Conservation (phyloP, 2,113 vertebrate species). For the Mustela nigripes region DNA sequence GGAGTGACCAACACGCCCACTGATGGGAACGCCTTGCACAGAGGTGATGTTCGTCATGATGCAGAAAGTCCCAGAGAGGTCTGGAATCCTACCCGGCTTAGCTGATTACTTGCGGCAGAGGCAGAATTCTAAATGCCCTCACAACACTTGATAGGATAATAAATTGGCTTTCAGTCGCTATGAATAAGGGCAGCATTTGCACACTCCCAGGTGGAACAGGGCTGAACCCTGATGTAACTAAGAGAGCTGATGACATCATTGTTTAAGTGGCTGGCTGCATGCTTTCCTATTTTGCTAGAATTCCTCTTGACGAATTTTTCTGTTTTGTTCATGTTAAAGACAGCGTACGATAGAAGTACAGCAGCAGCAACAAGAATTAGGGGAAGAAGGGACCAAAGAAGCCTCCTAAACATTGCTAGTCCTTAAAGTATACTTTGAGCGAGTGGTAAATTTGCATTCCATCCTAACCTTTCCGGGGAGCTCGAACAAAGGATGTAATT, state of each 20-base stretch:
- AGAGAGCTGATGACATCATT: rapidly evolving
- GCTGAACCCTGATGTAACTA: too few relatives aligned
- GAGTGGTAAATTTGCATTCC: rapidly evolving
- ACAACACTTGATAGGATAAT: rapidly evolving
- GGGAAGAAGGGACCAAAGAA: background rate
- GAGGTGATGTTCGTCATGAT: rapidly evolving
- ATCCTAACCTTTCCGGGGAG: background rate
- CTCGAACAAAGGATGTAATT: background rate
- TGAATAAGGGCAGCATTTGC: background rate
- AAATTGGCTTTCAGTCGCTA: background rate
- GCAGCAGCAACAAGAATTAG: background rate
- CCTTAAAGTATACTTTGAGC: rapidly evolving
- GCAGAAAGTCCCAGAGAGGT: background rate
- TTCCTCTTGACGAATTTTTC: background rate
- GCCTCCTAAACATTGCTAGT: too few relatives aligned
- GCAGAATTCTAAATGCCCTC: background rate
- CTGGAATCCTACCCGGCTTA: rapidly evolving
- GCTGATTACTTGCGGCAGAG: rapidly evolving
- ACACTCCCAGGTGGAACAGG: rapidly evolving
- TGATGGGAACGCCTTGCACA: rapidly evolving
- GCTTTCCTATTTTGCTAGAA: background rate
- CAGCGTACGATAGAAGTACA: background rate
- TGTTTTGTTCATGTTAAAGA: background rate
- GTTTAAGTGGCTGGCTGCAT: rapidly evolving
- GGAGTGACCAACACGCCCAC: rapidly evolving